Base-by-base conservation (phyloP, 35 echinoderm and acorn worm species). In the Apostichopus californicus region DNA sequence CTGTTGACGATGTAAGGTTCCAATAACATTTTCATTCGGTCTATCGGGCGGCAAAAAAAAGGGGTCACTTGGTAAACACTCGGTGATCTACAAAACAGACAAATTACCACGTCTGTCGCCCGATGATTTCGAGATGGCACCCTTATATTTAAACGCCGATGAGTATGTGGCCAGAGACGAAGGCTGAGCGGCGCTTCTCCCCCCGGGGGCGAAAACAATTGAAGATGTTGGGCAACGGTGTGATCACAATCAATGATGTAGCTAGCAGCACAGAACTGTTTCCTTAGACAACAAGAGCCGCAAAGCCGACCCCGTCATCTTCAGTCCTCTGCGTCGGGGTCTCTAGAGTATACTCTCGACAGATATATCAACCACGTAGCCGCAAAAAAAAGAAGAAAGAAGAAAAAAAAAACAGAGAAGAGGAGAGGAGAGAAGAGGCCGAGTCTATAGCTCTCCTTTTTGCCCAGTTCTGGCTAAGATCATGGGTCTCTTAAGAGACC, bases 1-100 rank as follows among this genome's bases (percentile, higher is more conserved):
- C 24, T 46, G 78, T 80, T 34, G 78, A 80, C 6, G 26, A 80
- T 14, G 20, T 34, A 14, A 6, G 78, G 78, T 80, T 80, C 78
- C 78, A 80, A 80, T 26, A 80, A 80, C 78, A 80, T 80, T 80
- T 80, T 46, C 78, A 80, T 14, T 54, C 6, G 24, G 53, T 80
- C 78, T 34, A 68, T 18, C 18, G 11, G 24, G 11, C 46, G 22
- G 8, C 78, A 25, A 26, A 80, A 24, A 46, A 25, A 46, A 68
- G 53, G 78, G 78, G 22, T 26, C 13, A 5, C 46, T 24, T 12
- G 5, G 53, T 80, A 55, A 80, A 80, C 78, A 55, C 78, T 80
- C 9, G 34, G 34, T 46, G 34, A 80, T 80, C 78, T 80, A 80
- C 53, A 80, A 5, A 26, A 25, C 22, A 25, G 53, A 80, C 24